Evolutionary conservation across 2,888 invertebrate species (phyloP), one percentile per base, ranked within the genome.

Genomic region (Drosophila borealis): DNA sequence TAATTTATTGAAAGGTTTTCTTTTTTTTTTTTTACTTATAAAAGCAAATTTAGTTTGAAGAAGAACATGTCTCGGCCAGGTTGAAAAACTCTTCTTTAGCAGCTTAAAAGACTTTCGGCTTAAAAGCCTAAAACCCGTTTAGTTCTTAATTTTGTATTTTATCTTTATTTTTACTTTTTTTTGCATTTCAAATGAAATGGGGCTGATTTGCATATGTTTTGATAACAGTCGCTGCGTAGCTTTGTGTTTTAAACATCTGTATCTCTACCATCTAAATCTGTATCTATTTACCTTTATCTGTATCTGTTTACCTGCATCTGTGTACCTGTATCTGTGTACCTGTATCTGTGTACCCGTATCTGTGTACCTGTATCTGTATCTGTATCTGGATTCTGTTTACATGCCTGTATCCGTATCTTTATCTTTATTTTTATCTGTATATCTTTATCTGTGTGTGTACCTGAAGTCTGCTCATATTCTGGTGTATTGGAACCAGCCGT

Each of bases 201-300:
- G 50, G 54, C 70, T 68, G 55, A 89, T 85, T 85, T 84, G 88
- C 89, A 89, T 89, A 87, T 41, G 66, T 74, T 81, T 87, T 79
- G 81, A 87, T 85, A 89, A 89, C 69, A 88, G 29, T 63, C 64
- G 54, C 62, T 57, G 62, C 49, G 50, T 53, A 46, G 49, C 34
- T 48, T 50, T 60, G 65, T 73, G 37, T 55, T 63, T 42, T 56
- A 48, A 51, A 59, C 37, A 69, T 50, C 3, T 41, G 17, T 29
- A 39, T 41, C 33, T 56, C n/a, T 54, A n/a, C n/a, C n/a, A 45
- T 13, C 29, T 48, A n/a, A 29, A 29, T 33, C 13, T 59, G 49
- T 61, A 25, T 25, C 25, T 25, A 8, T 8, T 8, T 8, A 6
- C 1, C 8, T 8, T 5, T 6, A 25, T 25, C 13, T 59, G 49